Evolutionary conservation across 2,888 invertebrate genomes (phyloP), one percentile per base, ranked within the genome.

Genomic region (Miltochrista miniata): DNA sequence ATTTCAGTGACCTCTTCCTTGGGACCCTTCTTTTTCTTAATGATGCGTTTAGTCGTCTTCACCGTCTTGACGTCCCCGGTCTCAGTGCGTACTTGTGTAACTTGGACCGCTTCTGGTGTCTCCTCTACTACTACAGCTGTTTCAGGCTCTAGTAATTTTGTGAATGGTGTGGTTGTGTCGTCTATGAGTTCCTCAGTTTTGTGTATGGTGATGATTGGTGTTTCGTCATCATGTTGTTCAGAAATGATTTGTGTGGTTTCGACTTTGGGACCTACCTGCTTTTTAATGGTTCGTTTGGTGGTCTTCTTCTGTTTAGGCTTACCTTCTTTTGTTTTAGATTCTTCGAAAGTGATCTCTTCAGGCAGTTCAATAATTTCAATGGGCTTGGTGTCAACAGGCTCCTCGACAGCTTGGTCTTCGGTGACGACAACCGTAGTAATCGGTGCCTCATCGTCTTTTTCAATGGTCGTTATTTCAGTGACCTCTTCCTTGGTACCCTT

Each of bases 21-120:
- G 0, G 42, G 43, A 65, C 61, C 54, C 72, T 74, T 9, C 67
- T 74, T 65, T 41, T 54, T 65, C 64, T 69, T 39, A 67, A 48
- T 64, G 4, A 67, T 38, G 0, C 59, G 58, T 41, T 59, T 64
- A 0, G 58, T 59, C 0, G 58, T 61, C 39, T 58, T 61, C 11
- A 60, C 48, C 2, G 56, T 60, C n/a, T 57, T 59, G 11, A 39
- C 41, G 12, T 61, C 54, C 14, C 59, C 56, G 4, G 53, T 18
- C 41, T 61, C 73, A 9, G 76, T 79, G 31, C 68, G 59, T 8
- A 77, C 67, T 53, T 61, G 75, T 2, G 73, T 69, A 2, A 83
- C 74, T 62, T 85, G 80, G 1, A 89, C 79, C 61, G 83, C 72
- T 64, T 86, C 83, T 33, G 89, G 45, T 11, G 14, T 11, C 43